Evolutionary conservation across 2,113 vertebrate species (phyloP), one percentile per base, ranked within the genome.

Genomic region (Trematomus loennbergii): DNA sequence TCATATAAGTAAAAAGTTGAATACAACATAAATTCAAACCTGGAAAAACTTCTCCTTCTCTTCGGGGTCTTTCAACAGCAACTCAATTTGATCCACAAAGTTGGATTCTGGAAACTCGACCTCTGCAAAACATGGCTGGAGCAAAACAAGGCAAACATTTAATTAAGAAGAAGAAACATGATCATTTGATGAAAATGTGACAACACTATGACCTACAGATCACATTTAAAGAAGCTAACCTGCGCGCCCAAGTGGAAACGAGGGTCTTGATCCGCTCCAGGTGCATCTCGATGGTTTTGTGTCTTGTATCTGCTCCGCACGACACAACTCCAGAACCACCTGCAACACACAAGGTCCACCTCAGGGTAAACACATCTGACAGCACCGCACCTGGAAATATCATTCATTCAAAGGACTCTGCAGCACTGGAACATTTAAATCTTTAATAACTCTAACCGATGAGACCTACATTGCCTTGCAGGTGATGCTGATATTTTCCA

Each of bases 241-340:
- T 94, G 92, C 0, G 91, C 73, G 91, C 91, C 92, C 90, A 92
- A 0, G 78, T 83, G 17, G 91, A 93, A 2, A 93, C 60, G 0
- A 93, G 87, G 40, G 61, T 3, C 53, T 79, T 90, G 72, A 94
- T 94, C 72, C 81, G 80, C 12, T 85, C 83, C 69, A 94, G 77
- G 80, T 94, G 92, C 78, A 87, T 60, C 50, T 90, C 75, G 6
- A 94, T 81, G 58, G 75, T 82, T 25, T 92, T 16, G 25, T 66
- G 5, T 92, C 91, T 0, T 54, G 16, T 25, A 74, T 66, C 70
- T 78, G 77, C 64, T 88, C 86, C 0, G 82, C 22, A 4, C 78
- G 91, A 80, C 92, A 94, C 78, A 93, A 36, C 18, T 94, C 91
- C 13, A 94, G 89, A 69, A 94, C 91, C 72, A 93, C 88, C 93